Evolutionary conservation across 2,888 invertebrate species (phyloP), one percentile per base, ranked within the genome.

Genomic region (Drosophila pseudotalamancana): DNA sequence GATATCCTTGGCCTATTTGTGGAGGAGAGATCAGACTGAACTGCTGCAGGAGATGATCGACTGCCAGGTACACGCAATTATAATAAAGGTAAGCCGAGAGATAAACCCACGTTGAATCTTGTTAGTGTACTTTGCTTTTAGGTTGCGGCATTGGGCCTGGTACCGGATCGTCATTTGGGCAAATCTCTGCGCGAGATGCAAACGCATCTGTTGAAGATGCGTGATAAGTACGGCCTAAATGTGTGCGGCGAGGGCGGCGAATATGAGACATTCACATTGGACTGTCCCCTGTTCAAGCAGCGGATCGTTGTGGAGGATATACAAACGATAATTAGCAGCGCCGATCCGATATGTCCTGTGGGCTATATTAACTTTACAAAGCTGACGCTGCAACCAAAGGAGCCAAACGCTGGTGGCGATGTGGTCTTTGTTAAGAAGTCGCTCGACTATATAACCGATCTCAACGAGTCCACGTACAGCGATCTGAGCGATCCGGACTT

Each of bases 181-280:
- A 94, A 96, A 92, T 94, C 95, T 35, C 93, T 99, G 75, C 93
- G 94, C 76, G 95, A 98, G 82, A 95, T 99, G 90, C 96, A 97
- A 89, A 95, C 97, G 11, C 97, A 98, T 91, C 94, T 99, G 88
- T 91, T 95, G 75, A 93, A 95, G 91, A 96, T 99, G 95, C 95
- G 96, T 89, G 95, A 97, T 90, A 97, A 98, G 92, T 99, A 97
- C 92, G 98, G 98, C 50, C 93, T 98, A 71, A 97, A 98, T 92
- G 95, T 98, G 35, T 99, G 98, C 92, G 99, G 99, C 16, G 99
- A 99, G 92, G 99, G 99, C 42, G 99, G 99, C 50, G 99, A 99
- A 92, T 99, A 98, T 90, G 99, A 99, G 92, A 98, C 99, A 25
- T 97, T 99, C 90, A 98, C 98, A 6, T 92, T 99, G 66, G 98